Evolutionary conservation across 2,888 invertebrate species (phyloP).

Genomic region (Drosophila algonquin): DNA sequence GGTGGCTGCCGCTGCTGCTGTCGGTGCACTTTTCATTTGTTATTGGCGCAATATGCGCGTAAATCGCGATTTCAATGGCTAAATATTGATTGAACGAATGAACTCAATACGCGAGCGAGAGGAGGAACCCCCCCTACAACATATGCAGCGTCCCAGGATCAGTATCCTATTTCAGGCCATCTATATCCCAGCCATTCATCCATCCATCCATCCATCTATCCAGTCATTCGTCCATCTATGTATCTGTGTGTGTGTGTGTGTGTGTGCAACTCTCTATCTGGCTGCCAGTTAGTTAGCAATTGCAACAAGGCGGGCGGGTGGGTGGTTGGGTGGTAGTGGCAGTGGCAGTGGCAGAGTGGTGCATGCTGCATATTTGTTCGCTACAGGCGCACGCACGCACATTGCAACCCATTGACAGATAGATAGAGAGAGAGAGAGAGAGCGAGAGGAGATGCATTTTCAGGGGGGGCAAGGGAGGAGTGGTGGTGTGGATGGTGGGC

Average conservation of each 20-base stretch:
- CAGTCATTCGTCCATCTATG: slow-evolving; percentile 17
- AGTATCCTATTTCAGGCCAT: slow-evolving; percentile 39
- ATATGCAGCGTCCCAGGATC: slow-evolving; percentile 11
- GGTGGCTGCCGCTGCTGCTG: slow-evolving; percentile 33
- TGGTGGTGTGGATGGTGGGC: too few relatives aligned
- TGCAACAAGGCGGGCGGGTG: slow-evolving; percentile 17
- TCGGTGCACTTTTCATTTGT: slow-evolving; percentile 71
- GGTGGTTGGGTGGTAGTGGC: too few relatives aligned
- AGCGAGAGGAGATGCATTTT: slow-evolving; percentile 47
- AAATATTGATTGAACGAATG: slow-evolving; percentile 75
- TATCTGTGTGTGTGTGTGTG: slow-evolving; percentile 4
- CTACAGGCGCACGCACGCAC: slow-evolving; percentile 38
- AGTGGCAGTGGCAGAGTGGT: too few relatives aligned
- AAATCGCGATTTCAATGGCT: slow-evolving; percentile 77
- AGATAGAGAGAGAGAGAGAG: slow-evolving; percentile 19
- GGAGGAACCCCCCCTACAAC: slow-evolving; percentile 35
- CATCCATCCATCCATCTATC: slow-evolving; percentile 12
- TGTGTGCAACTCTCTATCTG: slow-evolving; percentile 33
- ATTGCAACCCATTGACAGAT: slow-evolving; percentile 16
- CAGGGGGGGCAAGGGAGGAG: slow-evolving; percentile 12
- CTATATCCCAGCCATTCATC: slow-evolving; percentile 32
- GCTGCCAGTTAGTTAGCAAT: slow-evolving; percentile 66
- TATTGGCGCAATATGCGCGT: slow-evolving; percentile 78
- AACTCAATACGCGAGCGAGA: slow-evolving; percentile 57
- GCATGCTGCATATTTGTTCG: slow-evolving; percentile 49